phyloP scores from a whole-genome alignment of 2,888 invertebrate species.

The Zele albiditarsus region DNA sequence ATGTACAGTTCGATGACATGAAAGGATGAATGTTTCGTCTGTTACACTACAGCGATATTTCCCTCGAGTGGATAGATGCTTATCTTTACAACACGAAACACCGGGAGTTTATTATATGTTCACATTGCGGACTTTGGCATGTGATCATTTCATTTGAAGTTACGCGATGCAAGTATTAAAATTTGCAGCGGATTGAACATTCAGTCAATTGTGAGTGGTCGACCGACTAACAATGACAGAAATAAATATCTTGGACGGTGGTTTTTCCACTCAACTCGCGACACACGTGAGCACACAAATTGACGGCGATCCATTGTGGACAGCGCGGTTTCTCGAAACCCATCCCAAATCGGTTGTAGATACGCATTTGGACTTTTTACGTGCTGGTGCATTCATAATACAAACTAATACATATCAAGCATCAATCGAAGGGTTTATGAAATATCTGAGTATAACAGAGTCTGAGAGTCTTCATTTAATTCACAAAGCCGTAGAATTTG shows the following conservation, averaged over 20 bases:
- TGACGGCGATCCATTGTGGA: slow-evolving; percentile 91
- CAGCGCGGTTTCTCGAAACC: slow-evolving; percentile 85
- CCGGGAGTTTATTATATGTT: neutral
- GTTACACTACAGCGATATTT: neutral
- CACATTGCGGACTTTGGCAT: neutral
- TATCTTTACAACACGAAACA: neutral
- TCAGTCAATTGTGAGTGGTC: slow-evolving; percentile 31
- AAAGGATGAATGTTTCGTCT: neutral
- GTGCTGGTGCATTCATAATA: slow-evolving; percentile 89
- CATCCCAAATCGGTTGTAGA: slow-evolving; percentile 85
- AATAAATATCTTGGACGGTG: slow-evolving; percentile 76
- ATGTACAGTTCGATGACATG: neutral
- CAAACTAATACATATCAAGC: slow-evolving; percentile 94
- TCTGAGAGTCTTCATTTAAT: slow-evolving; percentile 83
- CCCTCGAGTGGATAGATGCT: neutral
- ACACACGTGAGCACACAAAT: slow-evolving; percentile 83
- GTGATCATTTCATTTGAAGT: neutral
- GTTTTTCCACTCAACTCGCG: slow-evolving; percentile 86
- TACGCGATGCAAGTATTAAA: neutral
- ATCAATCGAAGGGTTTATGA: slow-evolving; percentile 75
- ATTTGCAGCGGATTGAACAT: neutral
- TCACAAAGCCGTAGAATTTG: slow-evolving; percentile 81
- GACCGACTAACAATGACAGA: slow-evolving; percentile 57
- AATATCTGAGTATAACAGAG: slow-evolving; percentile 80
- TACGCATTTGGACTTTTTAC: slow-evolving; percentile 86